Percentiles rank a stretch among this genome's conserved stretches.
These are phyloP conservation scores for Colletes collaris DNA, from an alignment of 2,888 invertebrate species.

Conservation along the genomic window DNA sequence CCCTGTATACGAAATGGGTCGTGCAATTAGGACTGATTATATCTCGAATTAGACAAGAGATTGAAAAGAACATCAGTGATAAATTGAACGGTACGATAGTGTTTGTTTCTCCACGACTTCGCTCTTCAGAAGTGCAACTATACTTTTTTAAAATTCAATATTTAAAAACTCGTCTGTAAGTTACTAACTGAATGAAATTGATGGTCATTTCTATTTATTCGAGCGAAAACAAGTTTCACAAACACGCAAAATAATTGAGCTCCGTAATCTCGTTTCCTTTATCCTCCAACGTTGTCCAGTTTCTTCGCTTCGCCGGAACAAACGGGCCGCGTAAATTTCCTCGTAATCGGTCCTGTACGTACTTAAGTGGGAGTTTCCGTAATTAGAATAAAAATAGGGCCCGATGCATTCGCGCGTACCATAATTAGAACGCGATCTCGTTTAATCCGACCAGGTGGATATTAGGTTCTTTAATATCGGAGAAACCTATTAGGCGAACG, in stretches of 20 bases:
- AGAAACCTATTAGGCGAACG: not conserved
- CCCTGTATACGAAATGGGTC: no score
- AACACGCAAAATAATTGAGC: slow-evolving; percentile 4
- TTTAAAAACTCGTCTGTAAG: no score
- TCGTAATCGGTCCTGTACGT: slow-evolving; percentile 6
- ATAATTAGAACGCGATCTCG: slow-evolving; percentile 24
- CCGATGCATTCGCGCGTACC: not conserved
- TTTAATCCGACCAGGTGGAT: not conserved
- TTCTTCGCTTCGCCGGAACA: not conserved
- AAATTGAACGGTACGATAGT: no score
- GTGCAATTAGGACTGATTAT: no score
- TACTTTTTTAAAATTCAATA: no score
- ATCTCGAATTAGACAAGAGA: no score
- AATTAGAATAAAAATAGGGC: slow-evolving; percentile 32
- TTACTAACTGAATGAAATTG: no score
- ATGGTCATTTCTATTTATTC: no score
- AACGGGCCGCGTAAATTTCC: slow-evolving; percentile 16
- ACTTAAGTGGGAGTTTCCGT: slow-evolving; percentile 14
- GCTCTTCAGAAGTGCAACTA: no score
- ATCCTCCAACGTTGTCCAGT: not conserved
- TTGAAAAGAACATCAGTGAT: no score
- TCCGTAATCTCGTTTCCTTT: not conserved
- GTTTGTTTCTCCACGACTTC: no score
- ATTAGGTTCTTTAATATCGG: slow-evolving; percentile 18
- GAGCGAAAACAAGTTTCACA: no score